These are phyloP conservation scores for Penelope pileata DNA, from an alignment of 2,113 vertebrate species.

Conservation along the genomic window DNA sequence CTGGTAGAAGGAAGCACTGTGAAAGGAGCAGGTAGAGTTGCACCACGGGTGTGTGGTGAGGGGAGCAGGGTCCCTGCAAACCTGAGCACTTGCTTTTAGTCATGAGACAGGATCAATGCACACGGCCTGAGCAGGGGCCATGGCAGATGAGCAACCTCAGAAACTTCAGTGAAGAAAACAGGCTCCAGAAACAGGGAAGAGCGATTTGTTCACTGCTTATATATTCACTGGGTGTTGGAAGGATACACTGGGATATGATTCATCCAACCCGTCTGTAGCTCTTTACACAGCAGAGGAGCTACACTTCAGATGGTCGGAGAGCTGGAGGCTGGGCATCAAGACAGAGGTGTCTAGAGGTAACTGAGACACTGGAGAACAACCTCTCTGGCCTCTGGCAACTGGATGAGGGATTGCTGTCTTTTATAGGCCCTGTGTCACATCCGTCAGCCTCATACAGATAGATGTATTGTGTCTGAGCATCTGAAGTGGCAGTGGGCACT, in stretches of 20 bases:
- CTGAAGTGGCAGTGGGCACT: not conserved
- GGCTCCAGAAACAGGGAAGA: not conserved
- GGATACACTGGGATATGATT: not conserved
- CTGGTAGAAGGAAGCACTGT: not conserved
- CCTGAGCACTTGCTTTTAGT: fast-evolving
- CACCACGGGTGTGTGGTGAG: no score
- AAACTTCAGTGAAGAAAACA: not conserved
- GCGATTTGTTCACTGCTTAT: not conserved
- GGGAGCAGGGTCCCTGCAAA: not conserved
- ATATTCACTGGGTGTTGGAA: not conserved
- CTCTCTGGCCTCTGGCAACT: not conserved
- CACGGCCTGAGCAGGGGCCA: not conserved
- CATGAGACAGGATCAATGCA: fast-evolving
- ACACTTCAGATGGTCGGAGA: not conserved
- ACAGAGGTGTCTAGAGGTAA: not conserved
- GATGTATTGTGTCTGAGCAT: not conserved
- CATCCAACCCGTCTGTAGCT: not conserved
- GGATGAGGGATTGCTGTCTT: not conserved
- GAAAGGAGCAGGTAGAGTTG: not conserved
- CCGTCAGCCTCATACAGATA: not conserved
- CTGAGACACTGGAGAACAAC: not conserved
- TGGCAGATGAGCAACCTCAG: not conserved
- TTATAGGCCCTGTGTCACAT: not conserved
- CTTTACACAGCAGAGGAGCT: not conserved
- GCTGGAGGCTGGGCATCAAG: not conserved